Base-by-base conservation (phyloP, 2,797 vertebrate species). In the Chelmon rostratus region DNA sequence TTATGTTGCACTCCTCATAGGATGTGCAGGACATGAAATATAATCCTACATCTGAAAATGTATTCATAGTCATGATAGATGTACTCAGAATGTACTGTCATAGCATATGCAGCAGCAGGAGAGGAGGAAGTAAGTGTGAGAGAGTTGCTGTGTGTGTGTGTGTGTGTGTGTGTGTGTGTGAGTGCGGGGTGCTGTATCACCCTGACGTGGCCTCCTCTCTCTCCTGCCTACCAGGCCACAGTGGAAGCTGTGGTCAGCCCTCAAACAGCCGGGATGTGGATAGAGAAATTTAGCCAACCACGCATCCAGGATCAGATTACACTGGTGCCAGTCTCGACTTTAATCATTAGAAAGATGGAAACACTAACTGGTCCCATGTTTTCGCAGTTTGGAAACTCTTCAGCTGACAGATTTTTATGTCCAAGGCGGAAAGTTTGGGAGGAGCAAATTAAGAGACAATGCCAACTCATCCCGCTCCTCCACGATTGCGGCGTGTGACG, bases 1-100 rank as follows among this genome's bases (percentile, higher is more conserved):
- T 90, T 87, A 87, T 90, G 82, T 84, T 80, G 80, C 70, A 23
- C 72, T 66, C 65, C 70, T 86, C 76, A 84, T 77, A 64, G 76
- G 72, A 86, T 2, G 71, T 76, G 83, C 71, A 74, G 68, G 75
- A 91, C 88, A 84, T 88, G 82, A 88, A 85, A 86, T 85, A 89
- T 83, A 82, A 91, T 86, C 79, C 71, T 73, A 64, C 80, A 62
- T 63, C 68, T 77, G 66, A 65, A 75, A 87, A 86, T 86, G 57
- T 85, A 84, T 90, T 89, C 82, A 84, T 86, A 90, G 89, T 82
- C 79, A 79, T 86, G 88, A 89, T 62, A 78, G 71, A 90, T 88
- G 79, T 69, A 52, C 81, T 81, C 65, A 40, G 81, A 82, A 81
- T 73, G 58, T 79, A 59, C 86, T 61, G 81, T 71, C 69, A 80